Evolutionary conservation across 1,140 invertebrate genomes (phyloP).

Genomic region (Drosophila repleta): DNA sequence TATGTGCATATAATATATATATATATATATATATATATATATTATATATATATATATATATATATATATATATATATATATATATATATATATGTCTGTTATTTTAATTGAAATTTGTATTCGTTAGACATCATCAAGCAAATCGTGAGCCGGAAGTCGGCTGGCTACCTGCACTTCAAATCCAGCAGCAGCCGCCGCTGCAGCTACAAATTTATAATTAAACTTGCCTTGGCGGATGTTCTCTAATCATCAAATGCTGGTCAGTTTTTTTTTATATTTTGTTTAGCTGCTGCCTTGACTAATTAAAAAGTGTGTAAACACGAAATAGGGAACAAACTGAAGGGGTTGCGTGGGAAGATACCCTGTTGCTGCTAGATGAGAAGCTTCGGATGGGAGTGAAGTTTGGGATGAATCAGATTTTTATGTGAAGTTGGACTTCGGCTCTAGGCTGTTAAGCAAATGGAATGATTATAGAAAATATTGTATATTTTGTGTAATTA

Average conservation of each 20-base stretch:
- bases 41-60: conserved; percentile 1
- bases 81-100: conserved; percentile 8
- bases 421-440: too few species aligned
- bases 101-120: conserved; percentile 63
- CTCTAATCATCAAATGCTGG: conserved; percentile 24
- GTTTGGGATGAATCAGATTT: too few species aligned
- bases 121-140: conserved; percentile 57
- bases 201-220: conserved; percentile 76
- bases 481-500: too few species aligned
- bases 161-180: conserved; percentile 74
- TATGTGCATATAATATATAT: too few species aligned
- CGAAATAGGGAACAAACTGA: background rate
- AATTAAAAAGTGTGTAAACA: conserved; percentile 65
- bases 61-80: conserved; percentile 10
- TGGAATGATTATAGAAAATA: too few species aligned
- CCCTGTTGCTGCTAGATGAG: background rate
- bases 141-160: conserved; percentile 64
- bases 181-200: conserved; percentile 33
- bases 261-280: conserved; percentile 8
- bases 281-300: conserved; percentile 35
- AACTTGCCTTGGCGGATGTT: conserved; percentile 35
- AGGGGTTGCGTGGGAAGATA: background rate
- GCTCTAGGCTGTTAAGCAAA: too few species aligned
- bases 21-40: too few species aligned
- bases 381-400: too few species aligned